Percentiles rank a stretch among this genome's conserved stretches.
phyloP scores from a whole-genome alignment of 2,888 invertebrate genomes.

The Tenthredo scrophulariae region DNA sequence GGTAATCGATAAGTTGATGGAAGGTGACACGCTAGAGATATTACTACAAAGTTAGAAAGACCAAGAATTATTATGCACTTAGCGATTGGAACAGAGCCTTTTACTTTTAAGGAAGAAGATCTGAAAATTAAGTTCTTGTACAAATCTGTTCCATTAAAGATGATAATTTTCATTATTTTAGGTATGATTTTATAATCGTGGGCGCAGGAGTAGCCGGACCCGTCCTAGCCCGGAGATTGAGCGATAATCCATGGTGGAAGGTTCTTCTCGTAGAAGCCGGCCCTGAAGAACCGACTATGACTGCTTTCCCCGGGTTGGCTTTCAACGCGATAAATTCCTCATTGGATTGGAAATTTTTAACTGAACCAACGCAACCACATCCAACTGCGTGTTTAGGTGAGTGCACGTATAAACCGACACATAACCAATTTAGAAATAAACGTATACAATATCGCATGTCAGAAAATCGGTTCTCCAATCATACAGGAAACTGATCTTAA shows the following conservation, averaged over 20 bases:
- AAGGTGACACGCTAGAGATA: constrained; percentile 16
- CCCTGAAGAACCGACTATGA: constrained; percentile 78
- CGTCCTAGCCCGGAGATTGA: constrained; percentile 78
- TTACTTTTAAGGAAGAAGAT: background rate
- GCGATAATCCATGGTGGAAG: constrained; percentile 78
- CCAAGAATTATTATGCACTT: background rate
- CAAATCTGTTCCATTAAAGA: background rate
- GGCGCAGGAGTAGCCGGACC: constrained; percentile 79
- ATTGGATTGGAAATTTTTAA: constrained; percentile 80
- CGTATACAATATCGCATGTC: background rate
- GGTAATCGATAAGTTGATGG: constrained; percentile 22
- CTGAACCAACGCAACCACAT: constrained; percentile 77
- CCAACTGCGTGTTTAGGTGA: constrained; percentile 75
- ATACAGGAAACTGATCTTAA: background rate
- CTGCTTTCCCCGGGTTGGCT: constrained; percentile 76
- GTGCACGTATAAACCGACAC: background rate
- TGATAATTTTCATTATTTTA: constrained; percentile 52
- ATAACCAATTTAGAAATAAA: background rate
- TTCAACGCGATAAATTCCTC: constrained; percentile 73
- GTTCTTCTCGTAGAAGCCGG: constrained; percentile 78
- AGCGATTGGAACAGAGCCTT: background rate
- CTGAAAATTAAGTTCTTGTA: background rate
- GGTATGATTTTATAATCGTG: constrained; percentile 78
- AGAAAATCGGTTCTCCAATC: background rate
- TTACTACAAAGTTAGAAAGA: background rate